These are phyloP conservation scores for Psylliodes chrysocephalus DNA, from an alignment of 2,888 invertebrate genomes.

Conservation along the genomic window DNA sequence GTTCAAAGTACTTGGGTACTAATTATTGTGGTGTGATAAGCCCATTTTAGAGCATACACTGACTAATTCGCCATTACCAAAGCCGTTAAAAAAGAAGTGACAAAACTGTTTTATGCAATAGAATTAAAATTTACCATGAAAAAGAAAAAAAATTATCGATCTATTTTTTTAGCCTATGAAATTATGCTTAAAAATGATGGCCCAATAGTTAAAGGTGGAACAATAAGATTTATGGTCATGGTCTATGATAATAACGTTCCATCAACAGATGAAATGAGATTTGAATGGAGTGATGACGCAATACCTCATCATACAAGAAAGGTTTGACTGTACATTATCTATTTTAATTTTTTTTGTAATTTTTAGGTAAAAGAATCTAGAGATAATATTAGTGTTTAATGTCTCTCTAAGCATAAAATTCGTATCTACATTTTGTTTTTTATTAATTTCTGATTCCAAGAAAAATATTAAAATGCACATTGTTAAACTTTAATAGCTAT, in stretches of 20 bases:
- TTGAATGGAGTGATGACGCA: constrained; percentile 72
- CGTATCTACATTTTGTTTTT: too few relatives aligned
- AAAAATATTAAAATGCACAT: too few relatives aligned
- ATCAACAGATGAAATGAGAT: constrained; percentile 58
- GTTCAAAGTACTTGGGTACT: too few relatives aligned
- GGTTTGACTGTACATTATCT: too few relatives aligned
- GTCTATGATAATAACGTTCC: constrained; percentile 65
- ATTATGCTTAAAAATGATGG: constrained; percentile 65
- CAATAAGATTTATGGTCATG: constrained; percentile 74
- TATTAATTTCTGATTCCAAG: too few relatives aligned
- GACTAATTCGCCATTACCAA: background rate
- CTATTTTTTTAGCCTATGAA: constrained; percentile 9
- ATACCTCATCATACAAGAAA: constrained; percentile 64
- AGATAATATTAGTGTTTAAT: too few relatives aligned
- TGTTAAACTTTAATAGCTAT: too few relatives aligned
- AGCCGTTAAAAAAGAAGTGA: background rate
- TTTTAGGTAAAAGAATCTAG: too few relatives aligned
- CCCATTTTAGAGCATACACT: too few relatives aligned
- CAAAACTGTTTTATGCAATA: background rate
- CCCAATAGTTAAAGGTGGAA: constrained; percentile 78
- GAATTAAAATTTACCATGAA: background rate
- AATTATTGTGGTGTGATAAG: too few relatives aligned
- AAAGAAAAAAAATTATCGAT: background rate
- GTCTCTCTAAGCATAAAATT: too few relatives aligned
- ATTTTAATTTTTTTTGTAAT: too few relatives aligned